Base-by-base conservation (phyloP, 1,140 invertebrate genomes). In the Aphidius ervi region DNA sequence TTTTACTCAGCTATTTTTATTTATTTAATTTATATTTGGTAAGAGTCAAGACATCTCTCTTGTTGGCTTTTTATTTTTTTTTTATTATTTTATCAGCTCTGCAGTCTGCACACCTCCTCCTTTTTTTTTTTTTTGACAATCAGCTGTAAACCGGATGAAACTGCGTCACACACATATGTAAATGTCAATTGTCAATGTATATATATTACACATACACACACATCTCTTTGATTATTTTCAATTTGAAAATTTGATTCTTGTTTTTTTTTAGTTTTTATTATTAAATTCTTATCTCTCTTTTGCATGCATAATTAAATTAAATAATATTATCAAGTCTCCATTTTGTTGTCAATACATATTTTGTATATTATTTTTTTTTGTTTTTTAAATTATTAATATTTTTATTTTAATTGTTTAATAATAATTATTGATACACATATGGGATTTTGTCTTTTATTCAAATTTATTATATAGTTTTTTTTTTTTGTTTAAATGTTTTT, bases 121-220 rank as follows among this genome's bases (percentile, higher is more conserved):
- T 16, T 43, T 10, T 43, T 41, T 54, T 37, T 40, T 9, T 40
- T 10, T 54, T 42, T 40, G 52, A 54, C 42, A 54, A 54, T 54
- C 52, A 54, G 52, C 54, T 56, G 54, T 56, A 56, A 31, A 37
- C 54, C 54, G 54, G 54, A 56, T 56, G 54, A 37, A 57, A 57
- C 46, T 57, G 56, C 56, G 56, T 57, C 56, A 57, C 46, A 23
- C 47, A 10, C 46, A 48, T 48, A 37, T 46, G 31, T 49, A 47
- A 45, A 57, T 45, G 46, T 57, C 56, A 57, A 57, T 45, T 45
- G 46, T 57, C 56, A 57, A 57, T 45, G 47, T 23, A 40, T 48
- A 16, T 9, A 40, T 39, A 23, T 23, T 40, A 46, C 56, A n/a
- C 16, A 16, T 16, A 46, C 56, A 57, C 45, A 57, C 46, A 49